Base-by-base conservation (phyloP, 2,113 vertebrate species). In the Athene noctua region DNA sequence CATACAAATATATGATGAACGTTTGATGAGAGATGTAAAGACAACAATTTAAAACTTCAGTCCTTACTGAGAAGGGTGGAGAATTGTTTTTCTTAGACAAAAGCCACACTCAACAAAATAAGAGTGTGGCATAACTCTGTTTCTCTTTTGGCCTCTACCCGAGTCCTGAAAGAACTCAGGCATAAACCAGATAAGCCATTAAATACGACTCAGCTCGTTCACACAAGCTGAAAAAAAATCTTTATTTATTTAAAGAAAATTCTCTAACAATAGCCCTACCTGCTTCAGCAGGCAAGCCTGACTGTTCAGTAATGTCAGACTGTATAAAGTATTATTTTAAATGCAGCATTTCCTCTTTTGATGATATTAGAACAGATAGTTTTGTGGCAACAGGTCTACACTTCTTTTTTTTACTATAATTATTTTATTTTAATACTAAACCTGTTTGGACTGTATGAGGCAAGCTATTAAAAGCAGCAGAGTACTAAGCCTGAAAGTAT, bases 301-400 rank as follows among this genome's bases (percentile, higher is more conserved):
- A 32, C 32, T 19, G 77, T 68, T 93, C 11, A 7, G 81, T 62
- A 88, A 90, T 77, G 47, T 47, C 73, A 14, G 57, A 38, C 44
- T 94, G 80, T 42, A 81, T 65, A 77, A 86, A 86, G 49, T 52
- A 25, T 55, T 68, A 7, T 88, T 97, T 97, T 55, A 97, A 97
- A 96, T 42, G 81, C 68, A 91, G 91, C 85, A 92, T 97, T 94
- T 95, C 85, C 90, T 71, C 54, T 94, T 94, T 73, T 74, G 93
- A 86, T 94, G 79, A 29, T 98, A 88, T 98, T 98, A 98, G 97
- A 97, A 98, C 97, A 97, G 97, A 98, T 96, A 97, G 91, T 9
- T 79, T 70, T 27, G 40, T 52, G 68, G 66, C 83, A 80, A 63
- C 27, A 15, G 18, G 55, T 58, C 46, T 62, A 0, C 5, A 10